A percentile compares a stretch with the other conserved stretches of the same genome.
Evolutionary conservation across 2,797 vertebrate genomes (phyloP).

Genomic region (Gadopsis marmoratus): DNA sequence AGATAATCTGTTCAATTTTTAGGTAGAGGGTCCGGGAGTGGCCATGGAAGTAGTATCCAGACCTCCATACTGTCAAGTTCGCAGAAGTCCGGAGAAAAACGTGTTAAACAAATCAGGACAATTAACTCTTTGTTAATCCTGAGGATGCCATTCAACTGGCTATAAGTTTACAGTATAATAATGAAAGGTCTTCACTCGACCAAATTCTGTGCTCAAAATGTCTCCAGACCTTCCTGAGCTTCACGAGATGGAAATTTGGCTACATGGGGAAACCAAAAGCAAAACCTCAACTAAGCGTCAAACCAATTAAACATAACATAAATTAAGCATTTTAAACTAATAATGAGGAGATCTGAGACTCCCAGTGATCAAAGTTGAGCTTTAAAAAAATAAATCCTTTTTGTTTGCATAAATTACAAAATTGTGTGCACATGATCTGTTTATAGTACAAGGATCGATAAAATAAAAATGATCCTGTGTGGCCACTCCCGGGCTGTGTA

Average conservation of each 20-base stretch:
- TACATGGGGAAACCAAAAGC: neutral
- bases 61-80: neutral
- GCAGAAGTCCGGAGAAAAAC: conserved; percentile 1
- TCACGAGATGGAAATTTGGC: neutral
- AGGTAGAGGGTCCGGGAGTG: conserved; percentile 31
- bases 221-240: conserved; percentile 27
- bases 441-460: neutral
- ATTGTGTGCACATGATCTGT: neutral
- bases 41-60: neutral
- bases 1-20: neutral
- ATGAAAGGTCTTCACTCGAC: neutral
- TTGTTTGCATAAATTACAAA: conserved; percentile 18
- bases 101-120: neutral
- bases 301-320: conserved; percentile 15
- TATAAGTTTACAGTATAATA: neutral
- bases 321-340: neutral
- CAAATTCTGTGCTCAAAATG: neutral
- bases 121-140: conserved; percentile 25
- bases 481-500: conserved; percentile 36
- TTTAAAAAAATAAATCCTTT: too few species aligned
- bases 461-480: neutral
- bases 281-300: conserved; percentile 2
- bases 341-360: neutral
- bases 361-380: neutral
- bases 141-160: conserved; percentile 21